These are phyloP conservation scores for Scotopteryx bipunctaria DNA, from an alignment of 2,888 invertebrate species.

Conservation along the genomic window DNA sequence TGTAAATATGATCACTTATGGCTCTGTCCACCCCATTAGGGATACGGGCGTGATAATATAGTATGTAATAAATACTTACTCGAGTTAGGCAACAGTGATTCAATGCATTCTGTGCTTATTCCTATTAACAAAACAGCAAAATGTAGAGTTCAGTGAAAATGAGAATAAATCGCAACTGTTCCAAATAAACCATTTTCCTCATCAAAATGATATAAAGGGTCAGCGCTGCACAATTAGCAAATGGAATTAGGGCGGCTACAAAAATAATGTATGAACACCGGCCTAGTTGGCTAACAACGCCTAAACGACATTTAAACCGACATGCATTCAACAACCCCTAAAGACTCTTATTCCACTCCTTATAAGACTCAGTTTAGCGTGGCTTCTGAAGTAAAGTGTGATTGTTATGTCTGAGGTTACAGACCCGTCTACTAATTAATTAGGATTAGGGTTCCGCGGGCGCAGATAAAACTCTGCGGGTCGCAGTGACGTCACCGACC, in stretches of 20 bases:
- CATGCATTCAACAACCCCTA: slow-evolving; percentile 30
- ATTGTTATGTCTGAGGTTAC: slow-evolving; percentile 60
- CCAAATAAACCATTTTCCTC: slow-evolving; percentile 21
- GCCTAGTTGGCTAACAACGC: slow-evolving; percentile 36
- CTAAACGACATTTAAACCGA: slow-evolving; percentile 41
- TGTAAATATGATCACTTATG: too few species aligned
- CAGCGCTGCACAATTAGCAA: slow-evolving; percentile 25
- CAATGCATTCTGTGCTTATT: too few species aligned
- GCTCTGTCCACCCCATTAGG: too few species aligned
- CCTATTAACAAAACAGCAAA: too few species aligned
- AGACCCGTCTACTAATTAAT: slow-evolving; percentile 72
- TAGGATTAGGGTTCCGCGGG: slow-evolving; percentile 69
- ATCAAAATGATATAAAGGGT: slow-evolving; percentile 19
- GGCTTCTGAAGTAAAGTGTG: slow-evolving; percentile 44
- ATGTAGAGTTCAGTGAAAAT: background rate
- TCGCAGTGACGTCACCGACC: slow-evolving; percentile 41
- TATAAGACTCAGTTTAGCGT: slow-evolving; percentile 27
- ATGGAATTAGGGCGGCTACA: slow-evolving; percentile 33
- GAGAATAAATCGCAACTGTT: slow-evolving; percentile 19
- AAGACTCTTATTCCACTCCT: slow-evolving; percentile 4
- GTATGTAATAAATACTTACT: too few species aligned
- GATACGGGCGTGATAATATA: too few species aligned
- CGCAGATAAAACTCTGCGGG: slow-evolving; percentile 70
- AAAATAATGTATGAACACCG: slow-evolving; percentile 38
- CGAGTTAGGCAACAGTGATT: too few species aligned